These are phyloP conservation scores for Zeugodacus cucurbitae DNA, from an alignment of 1,140 invertebrate genomes.

Conservation along the genomic window DNA sequence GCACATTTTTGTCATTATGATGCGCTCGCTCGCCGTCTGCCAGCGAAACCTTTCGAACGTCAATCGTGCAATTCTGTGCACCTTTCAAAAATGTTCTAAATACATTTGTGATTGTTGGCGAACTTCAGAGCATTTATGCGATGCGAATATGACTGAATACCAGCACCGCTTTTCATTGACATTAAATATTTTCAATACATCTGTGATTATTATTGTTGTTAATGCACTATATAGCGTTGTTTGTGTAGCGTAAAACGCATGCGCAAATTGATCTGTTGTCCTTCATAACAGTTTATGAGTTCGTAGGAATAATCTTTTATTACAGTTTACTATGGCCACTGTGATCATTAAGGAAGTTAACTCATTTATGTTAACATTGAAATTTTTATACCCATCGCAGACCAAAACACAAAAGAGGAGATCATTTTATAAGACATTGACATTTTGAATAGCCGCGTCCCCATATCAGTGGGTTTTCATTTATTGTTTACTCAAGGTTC, in stretches of 20 bases:
- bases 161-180: not conserved
- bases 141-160: conserved; percentile 3
- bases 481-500: no score
- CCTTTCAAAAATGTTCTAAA: conserved; percentile 36
- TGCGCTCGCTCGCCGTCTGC: not conserved
- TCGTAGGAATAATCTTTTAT: no score
- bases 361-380: no score
- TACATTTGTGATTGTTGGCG: conserved; percentile 35
- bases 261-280: not conserved
- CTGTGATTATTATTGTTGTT: not conserved
- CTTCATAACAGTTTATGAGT: not conserved
- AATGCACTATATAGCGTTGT: not conserved
- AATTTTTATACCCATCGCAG: no score
- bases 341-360: no score
- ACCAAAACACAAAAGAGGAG: no score
- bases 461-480: no score
- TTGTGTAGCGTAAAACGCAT: not conserved
- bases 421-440: no score
- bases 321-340: no score
- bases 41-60: not conserved
- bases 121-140: conserved; percentile 24
- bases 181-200: conserved; percentile 5
- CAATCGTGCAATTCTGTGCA: conserved; percentile 8
- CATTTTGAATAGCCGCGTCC: no score
- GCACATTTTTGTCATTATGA: not conserved